A percentile compares a stretch with the other conserved stretches of the same genome.
These are phyloP conservation scores for Nyctereutes procyonoides DNA, from an alignment of 2,113 vertebrate species.

Conservation along the genomic window DNA sequence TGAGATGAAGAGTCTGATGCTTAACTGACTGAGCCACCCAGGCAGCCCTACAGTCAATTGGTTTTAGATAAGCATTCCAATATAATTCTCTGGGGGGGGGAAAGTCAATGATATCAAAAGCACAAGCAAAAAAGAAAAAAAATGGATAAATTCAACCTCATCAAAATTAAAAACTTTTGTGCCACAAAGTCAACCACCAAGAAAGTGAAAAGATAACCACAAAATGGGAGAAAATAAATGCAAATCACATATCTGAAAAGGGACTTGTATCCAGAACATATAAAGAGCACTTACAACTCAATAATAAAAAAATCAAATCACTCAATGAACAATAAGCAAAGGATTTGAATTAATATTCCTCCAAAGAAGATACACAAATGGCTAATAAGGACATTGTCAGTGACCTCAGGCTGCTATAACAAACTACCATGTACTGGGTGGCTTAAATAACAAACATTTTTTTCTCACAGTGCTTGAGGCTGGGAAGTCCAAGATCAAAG, in stretches of 20 bases:
- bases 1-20: not conserved
- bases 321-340: not conserved
- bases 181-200: constrained; percentile 12
- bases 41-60: not conserved
- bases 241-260: not conserved
- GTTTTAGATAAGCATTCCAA: not conserved
- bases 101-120: not conserved
- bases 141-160: not conserved
- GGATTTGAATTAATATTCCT: not conserved
- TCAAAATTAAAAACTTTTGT: not conserved
- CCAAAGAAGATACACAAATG: not conserved
- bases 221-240: not conserved
- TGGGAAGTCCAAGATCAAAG: not conserved
- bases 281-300: not conserved
- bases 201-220: not conserved
- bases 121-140: not conserved
- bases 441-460: not conserved
- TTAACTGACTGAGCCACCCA: not conserved
- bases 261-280: not conserved
- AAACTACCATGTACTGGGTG: not conserved
- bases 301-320: constrained; percentile 51
- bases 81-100: not conserved
- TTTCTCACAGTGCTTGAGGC: not conserved
- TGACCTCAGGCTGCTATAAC: not conserved
- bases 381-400: not conserved